Percentiles rank a stretch among this genome's conserved stretches.
phyloP scores from a whole-genome alignment of 2,113 vertebrate species.

The Etheostoma spectabile region DNA sequence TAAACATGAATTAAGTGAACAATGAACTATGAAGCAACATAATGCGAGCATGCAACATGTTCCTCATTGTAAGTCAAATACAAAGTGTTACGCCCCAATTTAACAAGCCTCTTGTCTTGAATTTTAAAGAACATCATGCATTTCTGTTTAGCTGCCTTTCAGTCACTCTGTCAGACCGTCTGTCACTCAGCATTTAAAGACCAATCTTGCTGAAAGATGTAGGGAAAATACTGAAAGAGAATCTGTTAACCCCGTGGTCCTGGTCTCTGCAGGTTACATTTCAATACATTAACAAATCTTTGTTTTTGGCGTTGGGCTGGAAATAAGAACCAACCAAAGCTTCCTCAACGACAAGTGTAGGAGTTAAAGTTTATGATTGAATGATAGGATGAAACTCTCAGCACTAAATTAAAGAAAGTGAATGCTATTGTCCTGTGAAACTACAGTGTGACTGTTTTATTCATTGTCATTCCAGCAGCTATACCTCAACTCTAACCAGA shows the following conservation, averaged over 20 bases:
- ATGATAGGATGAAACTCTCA: background rate
- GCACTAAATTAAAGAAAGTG: slow-evolving; percentile 33
- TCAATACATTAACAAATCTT: slow-evolving; percentile 37
- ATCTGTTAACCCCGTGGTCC: background rate
- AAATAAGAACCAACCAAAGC: background rate
- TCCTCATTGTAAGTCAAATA: background rate
- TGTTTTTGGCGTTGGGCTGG: slow-evolving; percentile 24
- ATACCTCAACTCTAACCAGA: no score
- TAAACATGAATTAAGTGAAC: slow-evolving; percentile 59
- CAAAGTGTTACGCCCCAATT: background rate
- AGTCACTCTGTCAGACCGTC: background rate
- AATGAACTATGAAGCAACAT: slow-evolving; percentile 9
- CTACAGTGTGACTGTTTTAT: background rate
- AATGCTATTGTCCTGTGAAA: background rate
- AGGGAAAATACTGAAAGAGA: slow-evolving; percentile 18
- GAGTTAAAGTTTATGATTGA: background rate
- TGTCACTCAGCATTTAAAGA: slow-evolving; percentile 7
- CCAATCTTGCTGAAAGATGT: background rate
- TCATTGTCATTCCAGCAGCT: background rate
- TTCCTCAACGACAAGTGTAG: background rate
- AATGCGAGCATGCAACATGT: background rate
- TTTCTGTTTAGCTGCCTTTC: slow-evolving; percentile 59
- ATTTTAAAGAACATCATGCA: background rate
- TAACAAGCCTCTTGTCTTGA: background rate
- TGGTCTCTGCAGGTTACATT: slow-evolving; percentile 5